These are phyloP conservation scores for Sarcophaga carnaria DNA, from an alignment of 2,888 invertebrate genomes.

Conservation along the genomic window DNA sequence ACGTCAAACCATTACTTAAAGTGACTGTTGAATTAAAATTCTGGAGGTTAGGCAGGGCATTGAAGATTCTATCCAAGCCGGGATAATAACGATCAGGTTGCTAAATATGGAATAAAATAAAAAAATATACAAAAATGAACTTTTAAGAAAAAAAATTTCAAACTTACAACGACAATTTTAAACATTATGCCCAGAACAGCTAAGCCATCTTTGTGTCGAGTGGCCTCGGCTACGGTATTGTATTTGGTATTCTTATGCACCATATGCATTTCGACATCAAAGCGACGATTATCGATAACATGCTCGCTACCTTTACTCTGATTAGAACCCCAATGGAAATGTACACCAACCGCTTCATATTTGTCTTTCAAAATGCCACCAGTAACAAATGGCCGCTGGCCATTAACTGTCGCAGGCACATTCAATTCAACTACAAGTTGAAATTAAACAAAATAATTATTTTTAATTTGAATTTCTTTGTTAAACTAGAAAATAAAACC, in stretches of 20 bases:
- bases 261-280: slow-evolving; percentile 85
- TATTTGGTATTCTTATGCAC: slow-evolving; percentile 86
- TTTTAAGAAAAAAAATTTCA: slow-evolving; percentile 1
- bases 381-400: slow-evolving; percentile 72
- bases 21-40: slow-evolving; percentile 69
- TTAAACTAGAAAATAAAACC: slow-evolving; percentile 20
- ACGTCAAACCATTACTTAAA: slow-evolving; percentile 68
- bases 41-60: slow-evolving; percentile 71
- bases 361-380: slow-evolving; percentile 72
- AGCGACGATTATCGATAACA: slow-evolving; percentile 79
- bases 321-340: slow-evolving; percentile 88
- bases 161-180: slow-evolving; percentile 77
- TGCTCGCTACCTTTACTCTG: slow-evolving; percentile 85
- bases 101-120: background rate
- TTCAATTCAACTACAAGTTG: slow-evolving; percentile 71
- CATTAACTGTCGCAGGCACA: slow-evolving; percentile 73
- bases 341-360: slow-evolving; percentile 74
- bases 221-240: slow-evolving; percentile 82
- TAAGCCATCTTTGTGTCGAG: slow-evolving; percentile 83
- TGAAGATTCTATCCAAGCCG: slow-evolving; percentile 72
- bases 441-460: slow-evolving; percentile 1
- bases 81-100: slow-evolving; percentile 56
- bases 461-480: background rate
- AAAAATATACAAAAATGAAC: background rate
- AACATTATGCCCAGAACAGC: slow-evolving; percentile 86